Conservation (phyloP, 2,113 vertebrate species). For the Otis tarda region DNA sequence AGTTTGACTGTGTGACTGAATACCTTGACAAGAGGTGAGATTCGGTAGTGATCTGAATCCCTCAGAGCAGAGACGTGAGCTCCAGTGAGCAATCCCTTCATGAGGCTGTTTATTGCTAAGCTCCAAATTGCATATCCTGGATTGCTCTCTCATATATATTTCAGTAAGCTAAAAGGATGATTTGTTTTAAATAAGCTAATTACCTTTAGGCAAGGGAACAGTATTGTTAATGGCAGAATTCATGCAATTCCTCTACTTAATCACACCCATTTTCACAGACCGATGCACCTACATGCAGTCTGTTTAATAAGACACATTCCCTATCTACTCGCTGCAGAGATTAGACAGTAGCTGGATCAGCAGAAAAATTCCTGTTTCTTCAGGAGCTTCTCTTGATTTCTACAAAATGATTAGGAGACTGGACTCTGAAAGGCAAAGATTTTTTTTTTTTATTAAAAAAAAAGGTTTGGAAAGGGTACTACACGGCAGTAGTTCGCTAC, state of each 20-base stretch:
- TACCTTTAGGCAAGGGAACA: background rate
- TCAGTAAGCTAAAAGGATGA: background rate
- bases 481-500: background rate
- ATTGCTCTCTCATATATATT: background rate
- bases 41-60: background rate
- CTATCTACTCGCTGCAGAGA: background rate
- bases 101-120: background rate
- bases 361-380: background rate
- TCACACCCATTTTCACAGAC: background rate
- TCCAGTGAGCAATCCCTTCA: background rate
- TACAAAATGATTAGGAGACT: background rate
- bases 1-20: background rate
- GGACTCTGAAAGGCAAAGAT: background rate
- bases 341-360: background rate
- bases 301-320: background rate
- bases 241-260: background rate
- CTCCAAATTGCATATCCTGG: background rate
- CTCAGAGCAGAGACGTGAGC: background rate
- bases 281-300: background rate
- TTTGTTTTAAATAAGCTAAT: background rate
- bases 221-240: background rate
- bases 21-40: background rate
- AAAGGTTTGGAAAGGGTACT: background rate
- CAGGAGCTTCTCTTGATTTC: background rate
- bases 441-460: background rate